These are phyloP conservation scores for Adelges cooleyi DNA, from an alignment of 1,140 invertebrate species.

Conservation along the genomic window DNA sequence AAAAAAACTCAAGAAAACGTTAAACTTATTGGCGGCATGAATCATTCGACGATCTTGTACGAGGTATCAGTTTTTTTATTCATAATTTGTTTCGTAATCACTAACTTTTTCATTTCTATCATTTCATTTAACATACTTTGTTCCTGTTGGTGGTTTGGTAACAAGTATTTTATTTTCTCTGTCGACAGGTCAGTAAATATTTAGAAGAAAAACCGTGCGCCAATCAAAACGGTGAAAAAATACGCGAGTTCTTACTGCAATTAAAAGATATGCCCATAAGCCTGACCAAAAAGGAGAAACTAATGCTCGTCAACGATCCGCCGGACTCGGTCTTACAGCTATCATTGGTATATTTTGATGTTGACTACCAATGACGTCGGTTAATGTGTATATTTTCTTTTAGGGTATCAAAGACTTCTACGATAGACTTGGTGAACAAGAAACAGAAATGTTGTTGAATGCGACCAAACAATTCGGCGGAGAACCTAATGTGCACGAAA, in stretches of 20 bases:
- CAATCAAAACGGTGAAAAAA: slow-evolving; percentile 1
- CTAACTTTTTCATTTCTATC: background rate
- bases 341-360: slow-evolving; percentile 25
- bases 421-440: slow-evolving; percentile 8
- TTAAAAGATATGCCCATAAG: slow-evolving; percentile 18
- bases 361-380: too few relatives aligned
- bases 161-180: background rate
- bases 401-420: slow-evolving; percentile 23
- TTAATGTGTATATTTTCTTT: too few relatives aligned
- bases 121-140: background rate
- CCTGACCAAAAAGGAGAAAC: slow-evolving; percentile 25
- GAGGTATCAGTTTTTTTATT: background rate
- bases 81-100: background rate
- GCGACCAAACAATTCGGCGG: slow-evolving; percentile 3
- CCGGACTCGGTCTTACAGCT: slow-evolving; percentile 23
- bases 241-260: background rate
- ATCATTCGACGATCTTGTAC: slow-evolving; percentile 23
- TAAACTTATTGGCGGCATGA: slow-evolving; percentile 8
- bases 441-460: slow-evolving; percentile 23
- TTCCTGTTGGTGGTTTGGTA: background rate
- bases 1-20: slow-evolving; percentile 21
- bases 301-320: slow-evolving; percentile 27
- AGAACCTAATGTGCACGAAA: too few relatives aligned
- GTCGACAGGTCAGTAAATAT: slow-evolving; percentile 26
- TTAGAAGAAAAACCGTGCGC: slow-evolving; percentile 24